A percentile compares a stretch with the other conserved stretches of the same genome.
These are phyloP conservation scores for Clamator glandarius DNA, from an alignment of 2,797 vertebrate species.

Conservation along the genomic window DNA sequence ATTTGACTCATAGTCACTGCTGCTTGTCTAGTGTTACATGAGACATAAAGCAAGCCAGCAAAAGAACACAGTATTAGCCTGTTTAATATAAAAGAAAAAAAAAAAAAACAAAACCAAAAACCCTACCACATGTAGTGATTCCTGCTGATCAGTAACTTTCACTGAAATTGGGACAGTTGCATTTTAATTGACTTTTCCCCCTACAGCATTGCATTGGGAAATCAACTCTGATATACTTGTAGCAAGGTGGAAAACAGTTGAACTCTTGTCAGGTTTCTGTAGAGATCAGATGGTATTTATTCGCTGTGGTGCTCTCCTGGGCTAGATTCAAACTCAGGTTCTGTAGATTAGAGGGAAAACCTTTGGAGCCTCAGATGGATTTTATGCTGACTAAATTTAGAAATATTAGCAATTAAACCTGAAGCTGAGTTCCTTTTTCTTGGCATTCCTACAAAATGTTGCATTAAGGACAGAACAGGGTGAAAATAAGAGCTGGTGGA, in stretches of 20 bases:
- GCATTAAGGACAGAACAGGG: conserved; percentile 67
- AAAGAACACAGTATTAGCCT: background rate
- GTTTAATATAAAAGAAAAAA: background rate
- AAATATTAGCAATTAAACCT: conserved; percentile 74
- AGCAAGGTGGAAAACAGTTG: conserved; percentile 72
- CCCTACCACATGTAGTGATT: conserved; percentile 42
- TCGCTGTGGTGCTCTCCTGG: conserved; percentile 63
- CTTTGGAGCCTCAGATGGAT: conserved; percentile 55
- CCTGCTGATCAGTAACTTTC: conserved; percentile 70
- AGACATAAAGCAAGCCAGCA: conserved; percentile 7
- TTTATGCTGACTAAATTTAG: conserved; percentile 76
- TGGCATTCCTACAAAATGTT: conserved; percentile 75
- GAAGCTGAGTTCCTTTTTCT: conserved; percentile 58
- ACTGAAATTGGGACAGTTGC: conserved; percentile 76
- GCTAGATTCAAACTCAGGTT: conserved; percentile 67
- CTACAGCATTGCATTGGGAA: conserved; percentile 65
- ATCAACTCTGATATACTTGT: conserved; percentile 56
- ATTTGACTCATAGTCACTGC: conserved; percentile 31
- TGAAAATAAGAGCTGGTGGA: conserved; percentile 65
- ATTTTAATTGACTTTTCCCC: conserved; percentile 75
- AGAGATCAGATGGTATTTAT: conserved; percentile 77
- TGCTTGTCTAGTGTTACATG: background rate
- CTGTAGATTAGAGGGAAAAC: conserved; percentile 65
- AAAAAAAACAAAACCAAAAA: background rate
- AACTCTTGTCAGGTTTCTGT: conserved; percentile 69